Evolutionary conservation across 2,113 vertebrate genomes (phyloP), one percentile per base, ranked within the genome.

Genomic region (Cygnus atratus): DNA sequence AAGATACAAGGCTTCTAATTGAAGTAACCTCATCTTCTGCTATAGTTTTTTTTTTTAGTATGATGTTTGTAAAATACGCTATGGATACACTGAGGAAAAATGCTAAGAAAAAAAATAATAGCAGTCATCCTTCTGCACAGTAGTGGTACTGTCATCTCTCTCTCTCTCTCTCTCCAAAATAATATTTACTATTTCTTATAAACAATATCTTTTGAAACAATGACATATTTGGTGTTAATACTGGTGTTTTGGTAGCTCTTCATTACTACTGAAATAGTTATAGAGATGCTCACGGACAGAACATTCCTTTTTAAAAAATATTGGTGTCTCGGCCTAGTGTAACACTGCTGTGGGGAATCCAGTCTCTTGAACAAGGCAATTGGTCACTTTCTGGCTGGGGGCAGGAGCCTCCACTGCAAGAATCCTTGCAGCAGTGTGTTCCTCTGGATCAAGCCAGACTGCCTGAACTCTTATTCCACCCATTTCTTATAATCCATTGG

Each of bases 241-340:
- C 6, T 25, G 15, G 0, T 19, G 57, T 55, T 55, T 41, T 41
- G 0, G 0, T 54, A 50, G 62, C 7, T 31, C 2, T 13, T 88
- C 52, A 43, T 62, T 62, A 74, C 3, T 9, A 46, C 8, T 66
- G 20, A 70, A 81, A 74, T 6, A 61, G 33, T 24, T 62, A 4
- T 11, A 43, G 33, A 58, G 8, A 71, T 13, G 11, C 6, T 84
- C 17, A 84, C 5, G 17, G 31, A 4, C 11, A 73, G 2, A 77
- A 24, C 12, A 16, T 25, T 48, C n/a, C 8, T 68, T 78, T 80
- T 79, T 28, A 25, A 44, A 77, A 43, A 39, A 39, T 35, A 35
- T 80, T 10, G 12, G 1, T 31, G 57, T 28, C 33, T 77, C 57
- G 33, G 4, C 28, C 65, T 19, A 57, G 3, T 41, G 10, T 73